Percentiles rank a stretch among this genome's conserved stretches.
These are phyloP conservation scores for Resseliella maxima DNA, from an alignment of 2,888 invertebrate species.

Conservation along the genomic window DNA sequence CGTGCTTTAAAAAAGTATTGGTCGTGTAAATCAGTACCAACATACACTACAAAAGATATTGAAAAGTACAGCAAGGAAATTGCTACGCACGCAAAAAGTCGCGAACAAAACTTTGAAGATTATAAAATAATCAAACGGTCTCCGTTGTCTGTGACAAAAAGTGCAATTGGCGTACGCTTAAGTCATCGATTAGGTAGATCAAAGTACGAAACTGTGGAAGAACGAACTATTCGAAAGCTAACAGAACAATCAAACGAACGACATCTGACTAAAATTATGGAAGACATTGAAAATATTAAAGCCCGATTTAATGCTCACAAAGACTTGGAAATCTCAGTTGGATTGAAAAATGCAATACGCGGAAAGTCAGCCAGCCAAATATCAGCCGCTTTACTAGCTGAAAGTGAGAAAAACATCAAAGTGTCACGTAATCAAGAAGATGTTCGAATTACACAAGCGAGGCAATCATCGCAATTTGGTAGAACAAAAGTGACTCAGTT, in stretches of 20 bases:
- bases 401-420: slow-evolving; percentile 69
- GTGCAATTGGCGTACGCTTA: slow-evolving; percentile 70
- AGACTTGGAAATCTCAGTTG: slow-evolving; percentile 68
- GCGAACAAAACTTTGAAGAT: slow-evolving; percentile 69
- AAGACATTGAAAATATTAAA: slow-evolving; percentile 67
- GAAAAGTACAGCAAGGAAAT: slow-evolving; percentile 75
- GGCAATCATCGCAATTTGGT: slow-evolving; percentile 62
- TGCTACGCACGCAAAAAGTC: slow-evolving; percentile 74
- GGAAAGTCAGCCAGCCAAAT: slow-evolving; percentile 83
- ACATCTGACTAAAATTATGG: slow-evolving; percentile 68
- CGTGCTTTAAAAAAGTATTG: slow-evolving; percentile 76
- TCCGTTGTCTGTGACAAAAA: slow-evolving; percentile 69
- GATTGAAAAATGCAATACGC: slow-evolving; percentile 70
- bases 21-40: slow-evolving; percentile 73
- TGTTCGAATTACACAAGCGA: neutral
- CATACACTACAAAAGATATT: slow-evolving; percentile 77
- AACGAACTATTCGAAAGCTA: slow-evolving; percentile 67
- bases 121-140: slow-evolving; percentile 59
- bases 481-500: slow-evolving; percentile 63
- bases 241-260: slow-evolving; percentile 74
- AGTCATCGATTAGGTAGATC: slow-evolving; percentile 57
- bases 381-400: slow-evolving; percentile 73
- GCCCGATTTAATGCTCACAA: slow-evolving; percentile 61
- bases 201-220: slow-evolving; percentile 66
- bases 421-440: slow-evolving; percentile 63